A percentile compares a stretch with the other conserved stretches of the same genome.
Evolutionary conservation across 2,113 vertebrate genomes (phyloP).

Genomic region (Lepus timidus): DNA sequence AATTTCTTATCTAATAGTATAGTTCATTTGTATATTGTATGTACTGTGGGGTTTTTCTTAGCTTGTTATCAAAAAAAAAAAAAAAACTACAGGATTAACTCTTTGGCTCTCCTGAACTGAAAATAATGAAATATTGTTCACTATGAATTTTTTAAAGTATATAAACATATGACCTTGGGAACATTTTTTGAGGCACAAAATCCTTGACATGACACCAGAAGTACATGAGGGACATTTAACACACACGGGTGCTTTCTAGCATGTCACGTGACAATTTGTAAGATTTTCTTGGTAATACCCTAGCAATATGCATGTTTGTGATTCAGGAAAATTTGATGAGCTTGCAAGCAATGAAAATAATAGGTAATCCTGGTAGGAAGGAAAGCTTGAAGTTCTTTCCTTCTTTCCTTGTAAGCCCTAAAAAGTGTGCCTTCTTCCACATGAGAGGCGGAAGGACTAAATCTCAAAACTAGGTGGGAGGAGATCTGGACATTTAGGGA

Average conservation of each 20-base stretch:
- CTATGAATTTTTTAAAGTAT: conserved; percentile 71
- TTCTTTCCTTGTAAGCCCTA: conserved; percentile 71
- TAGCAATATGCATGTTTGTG: conserved; percentile 87
- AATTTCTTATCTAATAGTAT: conserved; percentile 74
- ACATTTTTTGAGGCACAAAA: conserved; percentile 86
- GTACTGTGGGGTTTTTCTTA: conserved; percentile 74
- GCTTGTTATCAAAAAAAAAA: conserved; percentile 80
- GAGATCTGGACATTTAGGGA: no score
- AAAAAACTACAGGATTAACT: background rate
- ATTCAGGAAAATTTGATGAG: conserved; percentile 78
- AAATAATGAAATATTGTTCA: conserved; percentile 85
- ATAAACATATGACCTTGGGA: conserved; percentile 79
- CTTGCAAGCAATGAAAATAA: conserved; percentile 84
- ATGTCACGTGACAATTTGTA: conserved; percentile 82
- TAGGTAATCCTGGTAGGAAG: conserved; percentile 82
- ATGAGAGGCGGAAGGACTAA: conserved; percentile 82
- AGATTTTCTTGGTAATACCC: conserved; percentile 84
- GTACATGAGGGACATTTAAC: conserved; percentile 81
- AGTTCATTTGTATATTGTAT: conserved; percentile 72
- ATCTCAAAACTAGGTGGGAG: conserved; percentile 86
- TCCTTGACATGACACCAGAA: conserved; percentile 87
- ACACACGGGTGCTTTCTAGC: conserved; percentile 82
- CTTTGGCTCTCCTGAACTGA: conserved; percentile 88
- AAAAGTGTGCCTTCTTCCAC: conserved; percentile 64
- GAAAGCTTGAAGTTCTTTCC: conserved; percentile 80